Conservation (phyloP, 1,140 invertebrate genomes). For the Magallana gigas region DNA sequence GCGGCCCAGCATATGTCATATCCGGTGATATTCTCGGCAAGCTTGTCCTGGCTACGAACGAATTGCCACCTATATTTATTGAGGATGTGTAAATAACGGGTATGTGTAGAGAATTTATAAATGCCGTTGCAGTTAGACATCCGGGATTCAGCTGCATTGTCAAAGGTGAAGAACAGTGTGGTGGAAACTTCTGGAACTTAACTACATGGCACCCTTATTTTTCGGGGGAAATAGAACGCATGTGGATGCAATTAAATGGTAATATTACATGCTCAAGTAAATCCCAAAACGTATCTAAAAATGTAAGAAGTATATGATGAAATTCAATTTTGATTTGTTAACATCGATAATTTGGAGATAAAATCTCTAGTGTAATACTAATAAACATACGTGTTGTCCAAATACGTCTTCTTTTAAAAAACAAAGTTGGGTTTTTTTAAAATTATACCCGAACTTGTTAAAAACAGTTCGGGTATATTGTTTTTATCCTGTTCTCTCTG, state of each 20-base stretch:
- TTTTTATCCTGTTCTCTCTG: too few species aligned
- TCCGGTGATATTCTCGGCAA: not conserved
- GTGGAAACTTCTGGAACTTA: not conserved
- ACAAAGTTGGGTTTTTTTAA: too few species aligned
- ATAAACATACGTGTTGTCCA: too few species aligned
- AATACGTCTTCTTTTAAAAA: too few species aligned
- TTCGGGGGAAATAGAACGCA: not conserved
- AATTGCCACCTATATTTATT: not conserved
- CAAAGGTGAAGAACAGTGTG: not conserved
- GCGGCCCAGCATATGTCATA: not conserved
- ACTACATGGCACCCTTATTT: not conserved
- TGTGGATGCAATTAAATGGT: not conserved
- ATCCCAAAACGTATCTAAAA: too few species aligned
- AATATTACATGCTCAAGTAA: too few species aligned
- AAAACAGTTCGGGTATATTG: too few species aligned
- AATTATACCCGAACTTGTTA: too few species aligned
- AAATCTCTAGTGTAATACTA: too few species aligned
- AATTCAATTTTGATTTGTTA: too few species aligned
- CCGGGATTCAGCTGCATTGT: not conserved
- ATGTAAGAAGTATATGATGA: too few species aligned
- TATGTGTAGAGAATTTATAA: slow-evolving; percentile 12
- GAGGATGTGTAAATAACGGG: slow-evolving; percentile 19
- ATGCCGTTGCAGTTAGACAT: not conserved
- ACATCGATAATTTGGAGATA: too few species aligned
- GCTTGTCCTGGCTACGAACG: not conserved